These are phyloP conservation scores for Drosophila seclusa DNA, from an alignment of 2,888 invertebrate species.

Conservation along the genomic window DNA sequence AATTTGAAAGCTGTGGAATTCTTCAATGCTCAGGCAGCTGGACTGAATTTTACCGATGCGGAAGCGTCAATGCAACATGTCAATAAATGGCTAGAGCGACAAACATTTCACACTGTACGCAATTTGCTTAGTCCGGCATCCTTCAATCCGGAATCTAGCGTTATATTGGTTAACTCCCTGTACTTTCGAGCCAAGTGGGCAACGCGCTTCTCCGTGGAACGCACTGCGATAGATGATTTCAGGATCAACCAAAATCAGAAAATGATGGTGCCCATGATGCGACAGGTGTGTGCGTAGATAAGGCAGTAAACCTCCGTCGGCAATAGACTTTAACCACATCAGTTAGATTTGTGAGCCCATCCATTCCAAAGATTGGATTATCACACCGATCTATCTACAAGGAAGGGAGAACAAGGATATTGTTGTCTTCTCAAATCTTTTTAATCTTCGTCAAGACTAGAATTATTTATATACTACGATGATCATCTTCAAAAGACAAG, in stretches of 20 bases:
- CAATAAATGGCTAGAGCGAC: slow-evolving; percentile 91
- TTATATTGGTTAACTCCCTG: slow-evolving; percentile 93
- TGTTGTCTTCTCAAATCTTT: background rate
- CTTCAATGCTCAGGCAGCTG: slow-evolving; percentile 88
- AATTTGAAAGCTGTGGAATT: slow-evolving; percentile 87
- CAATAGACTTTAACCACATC: too few relatives aligned
- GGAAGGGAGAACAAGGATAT: too few relatives aligned
- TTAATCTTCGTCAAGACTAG: too few relatives aligned
- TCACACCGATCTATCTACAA: background rate
- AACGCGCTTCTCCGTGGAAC: slow-evolving; percentile 86
- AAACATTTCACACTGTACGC: slow-evolving; percentile 92
- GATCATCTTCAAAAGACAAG: background rate
- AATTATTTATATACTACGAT: background rate
- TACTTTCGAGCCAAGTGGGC: slow-evolving; percentile 94
- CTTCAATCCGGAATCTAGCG: slow-evolving; percentile 86
- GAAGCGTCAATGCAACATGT: slow-evolving; percentile 86
- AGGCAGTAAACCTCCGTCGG: background rate
- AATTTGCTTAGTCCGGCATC: slow-evolving; percentile 87
- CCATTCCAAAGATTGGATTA: background rate
- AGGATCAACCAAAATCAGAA: slow-evolving; percentile 86
- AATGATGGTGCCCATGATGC: slow-evolving; percentile 88
- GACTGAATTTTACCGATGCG: slow-evolving; percentile 87
- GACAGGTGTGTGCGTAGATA: slow-evolving; percentile 68
- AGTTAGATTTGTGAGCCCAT: background rate
- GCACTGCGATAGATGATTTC: slow-evolving; percentile 88